These are phyloP conservation scores for Chiridota heheva DNA, from an alignment of 35 echinoderm and acorn worm genomes.

Conservation along the genomic window DNA sequence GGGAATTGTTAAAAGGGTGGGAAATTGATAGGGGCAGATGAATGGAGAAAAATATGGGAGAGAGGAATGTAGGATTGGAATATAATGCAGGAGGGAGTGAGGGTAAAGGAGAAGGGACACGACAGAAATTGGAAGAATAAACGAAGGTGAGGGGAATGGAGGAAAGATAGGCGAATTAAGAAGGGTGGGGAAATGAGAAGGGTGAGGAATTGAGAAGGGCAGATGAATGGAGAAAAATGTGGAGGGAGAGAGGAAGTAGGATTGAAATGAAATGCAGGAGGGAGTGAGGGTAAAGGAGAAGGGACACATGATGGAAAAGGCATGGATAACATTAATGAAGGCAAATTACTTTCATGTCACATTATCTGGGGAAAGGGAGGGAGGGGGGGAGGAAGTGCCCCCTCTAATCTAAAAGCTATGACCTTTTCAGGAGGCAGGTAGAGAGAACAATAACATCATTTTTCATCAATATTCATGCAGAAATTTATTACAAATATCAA, in stretches of 20 bases:
- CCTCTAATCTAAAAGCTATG: too few relatives aligned
- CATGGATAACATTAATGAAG: too few relatives aligned
- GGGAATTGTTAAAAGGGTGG: neutral
- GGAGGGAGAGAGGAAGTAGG: neutral
- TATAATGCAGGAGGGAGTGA: neutral
- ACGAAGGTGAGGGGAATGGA: neutral
- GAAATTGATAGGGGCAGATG: neutral
- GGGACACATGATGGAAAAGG: too few relatives aligned
- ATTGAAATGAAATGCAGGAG: neutral
- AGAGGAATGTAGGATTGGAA: neutral
- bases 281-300: neutral
- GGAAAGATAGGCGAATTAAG: neutral
- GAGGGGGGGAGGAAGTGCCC: too few relatives aligned
- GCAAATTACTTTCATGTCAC: too few relatives aligned
- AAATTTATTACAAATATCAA: neutral
- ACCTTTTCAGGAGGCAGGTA: constrained; percentile 1
- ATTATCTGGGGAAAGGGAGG: too few relatives aligned
- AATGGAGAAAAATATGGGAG: neutral
- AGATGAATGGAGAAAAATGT: neutral
- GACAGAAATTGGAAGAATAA: neutral
- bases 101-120: neutral
- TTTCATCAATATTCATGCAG: neutral
- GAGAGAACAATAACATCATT: constrained; percentile 1
- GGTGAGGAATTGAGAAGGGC: neutral
- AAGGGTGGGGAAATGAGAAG: neutral